These are phyloP conservation scores for Sinhomidia bicolor DNA, from an alignment of 2,888 invertebrate species.

Conservation along the genomic window DNA sequence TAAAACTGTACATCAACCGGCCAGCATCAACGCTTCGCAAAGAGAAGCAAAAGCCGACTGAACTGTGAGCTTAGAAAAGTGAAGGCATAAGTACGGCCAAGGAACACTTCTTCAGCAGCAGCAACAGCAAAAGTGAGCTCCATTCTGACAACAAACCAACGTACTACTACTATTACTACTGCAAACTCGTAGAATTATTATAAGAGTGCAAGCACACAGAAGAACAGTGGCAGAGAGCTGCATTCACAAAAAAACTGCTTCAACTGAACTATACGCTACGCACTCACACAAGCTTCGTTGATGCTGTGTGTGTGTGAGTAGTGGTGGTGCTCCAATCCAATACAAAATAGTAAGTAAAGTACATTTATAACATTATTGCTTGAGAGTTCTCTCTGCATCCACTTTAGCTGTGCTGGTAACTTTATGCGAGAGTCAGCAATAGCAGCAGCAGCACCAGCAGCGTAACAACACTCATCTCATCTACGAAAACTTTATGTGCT, in stretches of 20 bases:
- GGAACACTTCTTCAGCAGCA: constrained; percentile 24
- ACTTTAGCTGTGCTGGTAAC: neutral
- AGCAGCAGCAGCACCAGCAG: neutral
- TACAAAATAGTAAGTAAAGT: neutral
- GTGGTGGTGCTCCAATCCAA: neutral
- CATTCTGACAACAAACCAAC: neutral
- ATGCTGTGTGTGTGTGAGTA: neutral
- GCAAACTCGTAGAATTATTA: neutral
- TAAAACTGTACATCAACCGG: neutral
- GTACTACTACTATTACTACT: neutral
- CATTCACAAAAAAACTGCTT: constrained; percentile 28
- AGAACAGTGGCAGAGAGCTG: neutral
- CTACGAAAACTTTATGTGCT: neutral
- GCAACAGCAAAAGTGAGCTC: constrained; percentile 15
- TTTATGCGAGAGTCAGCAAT: neutral
- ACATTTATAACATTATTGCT: neutral
- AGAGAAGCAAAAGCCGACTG: constrained; percentile 54
- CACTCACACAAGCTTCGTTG: neutral
- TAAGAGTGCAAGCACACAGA: neutral
- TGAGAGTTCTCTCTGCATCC: neutral
- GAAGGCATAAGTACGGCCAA: constrained; percentile 20
- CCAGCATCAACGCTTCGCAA: neutral
- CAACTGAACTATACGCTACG: neutral
- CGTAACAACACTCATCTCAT: constrained; percentile 6
- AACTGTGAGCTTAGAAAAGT: constrained; percentile 46